Evolutionary conservation across 2,113 vertebrate genomes (phyloP).

Genomic region (Potamarius usumacintae): DNA sequence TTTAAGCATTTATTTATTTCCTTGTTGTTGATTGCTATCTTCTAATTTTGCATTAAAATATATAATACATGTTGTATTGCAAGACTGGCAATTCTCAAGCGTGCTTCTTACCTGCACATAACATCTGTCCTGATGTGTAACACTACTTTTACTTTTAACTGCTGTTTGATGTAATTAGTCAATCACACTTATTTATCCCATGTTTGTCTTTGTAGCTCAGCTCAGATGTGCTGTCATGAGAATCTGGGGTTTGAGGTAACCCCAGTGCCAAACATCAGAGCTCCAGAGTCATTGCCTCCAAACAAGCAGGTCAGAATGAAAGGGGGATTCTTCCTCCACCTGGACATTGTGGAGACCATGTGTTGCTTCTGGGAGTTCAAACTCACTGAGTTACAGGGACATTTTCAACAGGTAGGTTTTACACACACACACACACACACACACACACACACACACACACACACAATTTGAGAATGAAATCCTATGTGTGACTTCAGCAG

Average conservation of each 20-base stretch:
- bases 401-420: slow-evolving; percentile 21
- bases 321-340: slow-evolving; percentile 69
- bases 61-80: background rate
- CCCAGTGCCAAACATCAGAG: background rate
- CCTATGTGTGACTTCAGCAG: no score
- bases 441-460: background rate
- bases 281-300: slow-evolving; percentile 34
- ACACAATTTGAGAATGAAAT: background rate
- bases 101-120: background rate
- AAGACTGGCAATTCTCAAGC: background rate
- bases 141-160: background rate
- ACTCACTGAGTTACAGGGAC: slow-evolving; percentile 52
- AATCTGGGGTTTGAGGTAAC: slow-evolving; percentile 16
- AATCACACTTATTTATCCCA: background rate
- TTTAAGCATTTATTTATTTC: background rate
- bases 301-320: slow-evolving; percentile 71
- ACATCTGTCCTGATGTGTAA: background rate
- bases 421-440: background rate
- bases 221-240: slow-evolving; percentile 13
- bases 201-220: slow-evolving; percentile 40
- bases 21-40: background rate
- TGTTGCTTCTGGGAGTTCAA: slow-evolving; percentile 75
- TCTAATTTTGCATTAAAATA: background rate
- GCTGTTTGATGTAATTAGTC: background rate
- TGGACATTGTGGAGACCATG: slow-evolving; percentile 74